These are phyloP conservation scores for Remorina albescens DNA, from an alignment of 2,797 vertebrate species.

Conservation along the genomic window DNA sequence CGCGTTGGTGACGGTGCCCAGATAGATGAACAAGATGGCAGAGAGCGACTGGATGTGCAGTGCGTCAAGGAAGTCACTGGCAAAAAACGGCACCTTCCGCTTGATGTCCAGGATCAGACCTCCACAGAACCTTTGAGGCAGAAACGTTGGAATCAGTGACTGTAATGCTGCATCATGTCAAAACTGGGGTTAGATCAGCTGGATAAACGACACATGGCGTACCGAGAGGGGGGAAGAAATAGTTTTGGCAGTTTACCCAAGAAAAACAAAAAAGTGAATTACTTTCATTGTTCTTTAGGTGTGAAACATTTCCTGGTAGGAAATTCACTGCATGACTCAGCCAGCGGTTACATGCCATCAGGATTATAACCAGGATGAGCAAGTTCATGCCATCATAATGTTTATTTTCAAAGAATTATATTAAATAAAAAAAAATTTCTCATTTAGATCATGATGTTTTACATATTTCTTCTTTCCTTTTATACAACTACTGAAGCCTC, in stretches of 20 bases:
- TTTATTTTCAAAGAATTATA: too few relatives aligned
- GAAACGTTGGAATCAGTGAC: background rate
- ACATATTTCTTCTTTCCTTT: background rate
- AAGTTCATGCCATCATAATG: background rate
- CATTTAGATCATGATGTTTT: background rate
- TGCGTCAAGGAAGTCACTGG: conserved; percentile 95
- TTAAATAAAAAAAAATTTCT: too few relatives aligned
- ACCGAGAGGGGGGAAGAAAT: background rate
- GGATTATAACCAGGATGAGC: background rate
- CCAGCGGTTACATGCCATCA: background rate
- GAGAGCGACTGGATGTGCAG: conserved; percentile 97
- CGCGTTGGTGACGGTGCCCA: conserved; percentile 97
- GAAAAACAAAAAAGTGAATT: background rate
- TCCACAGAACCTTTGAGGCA: conserved; percentile 90
- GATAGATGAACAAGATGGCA: conserved; percentile 96
- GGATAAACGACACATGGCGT: background rate
- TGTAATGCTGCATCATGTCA: background rate
- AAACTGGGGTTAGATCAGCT: background rate
- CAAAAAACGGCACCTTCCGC: conserved; percentile 94
- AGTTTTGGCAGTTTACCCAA: background rate
- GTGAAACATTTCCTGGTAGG: conserved; percentile 21
- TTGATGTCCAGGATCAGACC: conserved; percentile 95
- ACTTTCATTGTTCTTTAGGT: background rate
- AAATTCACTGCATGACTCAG: background rate
- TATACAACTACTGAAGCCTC: background rate